Evolutionary conservation across 2,797 vertebrate species (phyloP).

Genomic region (Tangara arthus): DNA sequence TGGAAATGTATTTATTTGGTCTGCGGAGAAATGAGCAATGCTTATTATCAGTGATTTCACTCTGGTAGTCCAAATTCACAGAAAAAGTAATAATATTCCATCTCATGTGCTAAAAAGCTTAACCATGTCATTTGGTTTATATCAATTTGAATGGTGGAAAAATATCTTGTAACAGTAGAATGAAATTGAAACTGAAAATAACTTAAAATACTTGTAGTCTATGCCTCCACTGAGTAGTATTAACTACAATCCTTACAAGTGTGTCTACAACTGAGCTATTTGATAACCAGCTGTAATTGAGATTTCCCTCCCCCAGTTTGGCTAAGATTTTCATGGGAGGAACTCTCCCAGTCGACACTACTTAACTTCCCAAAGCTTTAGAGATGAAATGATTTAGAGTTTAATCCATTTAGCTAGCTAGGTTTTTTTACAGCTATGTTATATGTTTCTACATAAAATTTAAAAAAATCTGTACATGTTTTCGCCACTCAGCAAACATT

Average conservation of each 20-base stretch:
- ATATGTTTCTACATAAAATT: not conserved
- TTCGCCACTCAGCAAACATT: not conserved
- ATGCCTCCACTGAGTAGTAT: not conserved
- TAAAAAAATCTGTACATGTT: not conserved
- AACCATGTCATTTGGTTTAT: not conserved
- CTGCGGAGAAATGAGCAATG: rapidly evolving
- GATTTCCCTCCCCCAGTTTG: not conserved
- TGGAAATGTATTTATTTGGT: not conserved
- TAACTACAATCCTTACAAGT: not conserved
- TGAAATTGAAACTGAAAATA: not conserved
- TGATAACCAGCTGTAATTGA: not conserved
- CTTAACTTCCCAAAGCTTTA: not conserved
- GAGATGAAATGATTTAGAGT: not conserved
- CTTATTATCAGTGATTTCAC: not conserved
- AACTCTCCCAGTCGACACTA: not conserved
- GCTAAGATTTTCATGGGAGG: not conserved
- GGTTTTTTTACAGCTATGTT: not conserved
- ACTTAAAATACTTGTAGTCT: not conserved
- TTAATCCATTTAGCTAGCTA: not conserved
- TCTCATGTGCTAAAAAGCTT: not conserved
- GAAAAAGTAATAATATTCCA: not conserved
- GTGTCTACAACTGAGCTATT: not conserved
- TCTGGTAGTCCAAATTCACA: not conserved
- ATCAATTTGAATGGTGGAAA: not conserved
- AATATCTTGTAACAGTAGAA: not conserved